A percentile compares a stretch with the other conserved stretches of the same genome.
phyloP scores from a whole-genome alignment of 2,113 vertebrate species.

The Lipophrys pholis region DNA sequence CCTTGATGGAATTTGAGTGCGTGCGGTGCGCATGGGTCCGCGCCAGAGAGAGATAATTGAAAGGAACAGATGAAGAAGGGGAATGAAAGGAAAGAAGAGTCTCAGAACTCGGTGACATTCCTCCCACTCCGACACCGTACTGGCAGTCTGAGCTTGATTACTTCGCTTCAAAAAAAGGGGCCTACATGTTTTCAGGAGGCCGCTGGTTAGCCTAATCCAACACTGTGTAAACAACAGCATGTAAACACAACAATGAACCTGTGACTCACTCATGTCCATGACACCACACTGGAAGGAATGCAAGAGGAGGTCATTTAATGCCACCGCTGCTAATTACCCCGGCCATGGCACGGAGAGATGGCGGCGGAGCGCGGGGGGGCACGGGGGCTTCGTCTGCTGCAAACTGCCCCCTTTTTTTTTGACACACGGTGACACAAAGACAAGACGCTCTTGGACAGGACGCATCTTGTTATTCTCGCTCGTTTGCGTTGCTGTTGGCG shows the following conservation, averaged over 20 bases:
- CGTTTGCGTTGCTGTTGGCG: conserved; percentile 9
- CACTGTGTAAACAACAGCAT: conserved; percentile 65
- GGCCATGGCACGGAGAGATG: conserved; percentile 26
- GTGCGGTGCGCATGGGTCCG: background rate
- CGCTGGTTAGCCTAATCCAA: conserved; percentile 53
- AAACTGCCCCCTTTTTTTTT: conserved; percentile 38
- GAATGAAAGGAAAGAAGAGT: conserved; percentile 3
- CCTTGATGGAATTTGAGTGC: conserved; percentile 48
- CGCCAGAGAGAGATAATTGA: conserved; percentile 12
- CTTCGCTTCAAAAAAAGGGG: conserved; percentile 5
- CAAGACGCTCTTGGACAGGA: conserved; percentile 69
- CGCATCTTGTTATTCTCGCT: conserved; percentile 73
- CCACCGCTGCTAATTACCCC: conserved; percentile 52
- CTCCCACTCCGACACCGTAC: conserved; percentile 19
- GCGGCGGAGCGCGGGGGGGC: background rate
- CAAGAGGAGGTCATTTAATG: conserved; percentile 53
- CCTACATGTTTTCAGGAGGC: conserved; percentile 26
- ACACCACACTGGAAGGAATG: conserved; percentile 75
- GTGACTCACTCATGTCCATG: conserved; percentile 61
- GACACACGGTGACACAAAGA: conserved; percentile 47
- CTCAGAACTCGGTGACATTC: conserved; percentile 24
- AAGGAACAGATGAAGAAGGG: conserved; percentile 27
- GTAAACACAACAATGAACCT: conserved; percentile 55
- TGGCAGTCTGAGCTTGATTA: conserved; percentile 34
- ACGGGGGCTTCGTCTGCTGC: conserved; percentile 7